Base-by-base conservation (phyloP, 2,888 invertebrate genomes). In the Drosophila mayaguana region DNA sequence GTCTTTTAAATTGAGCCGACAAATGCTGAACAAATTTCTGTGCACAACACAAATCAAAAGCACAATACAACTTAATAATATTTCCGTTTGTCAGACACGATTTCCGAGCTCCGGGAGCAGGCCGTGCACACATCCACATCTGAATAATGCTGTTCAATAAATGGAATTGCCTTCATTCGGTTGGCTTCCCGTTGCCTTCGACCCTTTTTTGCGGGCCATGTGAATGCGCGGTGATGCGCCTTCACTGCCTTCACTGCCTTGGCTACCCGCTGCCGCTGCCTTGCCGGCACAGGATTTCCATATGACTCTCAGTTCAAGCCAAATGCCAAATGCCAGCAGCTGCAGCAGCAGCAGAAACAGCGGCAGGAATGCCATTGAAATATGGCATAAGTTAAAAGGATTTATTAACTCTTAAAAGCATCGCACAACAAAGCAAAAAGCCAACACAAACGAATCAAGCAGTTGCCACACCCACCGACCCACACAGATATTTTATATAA, bases 351-450 rank as follows among this genome's bases (percentile, higher is more conserved):
- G 45, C 61, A 34, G 34, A 7, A 25, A 22, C 38, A 36, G 51
- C 51, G 22, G 51, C 55, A 54, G 63, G 63, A 56, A 53, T 64
- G 60, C 64, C 81, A 87, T 87, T 86, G 86, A 86, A 88, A 85
- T 88, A 88, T 88, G 82, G 88, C 78, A 85, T 78, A 87, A 83
- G 83, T 87, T 85, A 88, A 88, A 85, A 87, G 87, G 87, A 88
- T 88, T 88, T 87, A 88, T 88, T 83, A 88, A 88, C 87, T 83
- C 86, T 88, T 86, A 87, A 88, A 88, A 88, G 84, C 80, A 72
- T 71, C 82, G 60, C 84, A 84, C 80, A 86, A 84, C 84, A 85
- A 86, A 81, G 82, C 72, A 72, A 76, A 75, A 66, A 72, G 63
- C 71, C 74, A 72, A 69, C 74, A 66, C 54, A 57, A 66, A 45